These are phyloP conservation scores for Gonioctena quinquepunctata DNA, from an alignment of 1,140 invertebrate species.

Conservation along the genomic window DNA sequence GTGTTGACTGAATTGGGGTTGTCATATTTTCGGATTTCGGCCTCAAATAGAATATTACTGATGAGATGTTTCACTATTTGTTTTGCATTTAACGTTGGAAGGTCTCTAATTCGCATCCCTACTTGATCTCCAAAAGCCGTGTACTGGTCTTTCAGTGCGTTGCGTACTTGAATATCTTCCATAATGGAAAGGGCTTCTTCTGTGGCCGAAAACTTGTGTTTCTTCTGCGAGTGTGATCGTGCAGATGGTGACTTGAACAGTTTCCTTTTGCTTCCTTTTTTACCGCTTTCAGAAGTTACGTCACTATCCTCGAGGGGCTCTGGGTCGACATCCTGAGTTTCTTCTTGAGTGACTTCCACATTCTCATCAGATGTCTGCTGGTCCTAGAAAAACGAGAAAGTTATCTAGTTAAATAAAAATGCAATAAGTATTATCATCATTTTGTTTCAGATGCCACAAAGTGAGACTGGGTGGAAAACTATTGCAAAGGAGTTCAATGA, in stretches of 20 bases:
- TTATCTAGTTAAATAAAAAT: too few relatives aligned
- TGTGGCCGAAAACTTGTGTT: not conserved
- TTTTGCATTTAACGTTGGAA: not conserved
- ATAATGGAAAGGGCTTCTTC: conserved; percentile 1
- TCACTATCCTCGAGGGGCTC: too few relatives aligned
- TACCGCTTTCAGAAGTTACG: not conserved
- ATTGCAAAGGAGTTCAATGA: conserved; percentile 29
- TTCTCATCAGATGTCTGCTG: too few relatives aligned
- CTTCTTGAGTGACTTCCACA: not conserved
- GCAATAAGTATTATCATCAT: not conserved
- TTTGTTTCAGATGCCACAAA: not conserved
- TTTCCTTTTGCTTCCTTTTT: not conserved
- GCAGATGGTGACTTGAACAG: not conserved
- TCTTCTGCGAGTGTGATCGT: not conserved
- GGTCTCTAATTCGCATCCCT: not conserved
- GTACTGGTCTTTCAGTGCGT: not conserved
- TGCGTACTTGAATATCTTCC: not conserved
- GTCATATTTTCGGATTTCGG: not conserved
- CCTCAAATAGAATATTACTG: not conserved
- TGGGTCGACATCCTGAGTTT: not conserved
- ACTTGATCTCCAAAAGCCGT: not conserved
- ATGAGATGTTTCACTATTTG: not conserved
- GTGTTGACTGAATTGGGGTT: not conserved
- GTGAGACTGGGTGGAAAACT: conserved; percentile 32
- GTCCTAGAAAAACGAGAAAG: too few relatives aligned